Percentiles rank a stretch among this genome's conserved stretches.
phyloP scores from a whole-genome alignment of 2,113 vertebrate genomes.

The Sebastes schlegelii region DNA sequence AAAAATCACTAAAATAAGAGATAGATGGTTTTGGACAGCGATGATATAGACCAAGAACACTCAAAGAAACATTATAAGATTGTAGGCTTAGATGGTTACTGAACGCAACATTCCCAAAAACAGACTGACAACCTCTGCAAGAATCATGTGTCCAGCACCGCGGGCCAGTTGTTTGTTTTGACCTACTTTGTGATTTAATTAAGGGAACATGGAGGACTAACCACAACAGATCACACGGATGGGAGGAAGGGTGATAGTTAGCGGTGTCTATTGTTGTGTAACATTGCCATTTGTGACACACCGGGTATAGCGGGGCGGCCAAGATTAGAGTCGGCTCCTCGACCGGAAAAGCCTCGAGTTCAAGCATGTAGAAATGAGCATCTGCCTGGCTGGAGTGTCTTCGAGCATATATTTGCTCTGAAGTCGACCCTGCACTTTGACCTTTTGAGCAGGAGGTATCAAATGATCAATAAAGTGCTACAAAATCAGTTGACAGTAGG shows the following conservation, averaged over 20 bases:
- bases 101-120: constrained; percentile 23
- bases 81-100: not conserved
- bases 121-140: not conserved
- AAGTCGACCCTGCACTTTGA: constrained; percentile 20
- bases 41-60: not conserved
- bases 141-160: constrained; percentile 38
- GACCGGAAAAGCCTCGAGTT: not conserved
- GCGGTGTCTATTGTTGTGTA: constrained; percentile 58
- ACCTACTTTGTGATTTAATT: constrained; percentile 74
- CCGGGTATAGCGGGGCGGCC: constrained; percentile 8
- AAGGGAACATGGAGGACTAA: constrained; percentile 51
- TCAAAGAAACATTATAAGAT: not conserved
- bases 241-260: constrained; percentile 48
- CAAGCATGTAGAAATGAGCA: not conserved
- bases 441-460: not conserved
- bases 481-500: not conserved
- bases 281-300: constrained; percentile 62
- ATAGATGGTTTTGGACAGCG: not conserved
- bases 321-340: constrained; percentile 19
- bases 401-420: not conserved
- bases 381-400: constrained; percentile 8
- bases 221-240: constrained; percentile 47
- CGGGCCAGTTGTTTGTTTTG: constrained; percentile 55
- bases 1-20: not conserved
- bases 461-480: not conserved